These are phyloP conservation scores for Galbula dea DNA, from an alignment of 2,113 vertebrate species.

Conservation along the genomic window DNA sequence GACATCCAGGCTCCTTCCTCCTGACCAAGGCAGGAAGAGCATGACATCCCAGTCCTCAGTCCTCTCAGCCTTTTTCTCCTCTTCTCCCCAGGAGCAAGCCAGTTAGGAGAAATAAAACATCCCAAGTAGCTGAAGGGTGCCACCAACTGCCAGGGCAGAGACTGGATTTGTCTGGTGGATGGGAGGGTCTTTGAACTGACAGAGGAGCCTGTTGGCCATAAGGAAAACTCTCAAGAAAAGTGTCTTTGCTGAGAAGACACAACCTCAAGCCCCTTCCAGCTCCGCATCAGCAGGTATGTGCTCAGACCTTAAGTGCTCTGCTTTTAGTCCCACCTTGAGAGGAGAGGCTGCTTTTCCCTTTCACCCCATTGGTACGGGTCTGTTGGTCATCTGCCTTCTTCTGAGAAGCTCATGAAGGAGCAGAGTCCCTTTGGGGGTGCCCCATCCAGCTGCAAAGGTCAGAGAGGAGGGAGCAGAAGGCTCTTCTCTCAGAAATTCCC, in stretches of 20 bases:
- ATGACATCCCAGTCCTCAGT: no score
- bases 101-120: neutral
- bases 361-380: accelerated
- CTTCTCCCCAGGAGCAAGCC: neutral
- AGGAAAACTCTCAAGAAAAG: neutral
- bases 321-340: neutral
- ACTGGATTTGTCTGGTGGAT: neutral
- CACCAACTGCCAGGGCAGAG: neutral
- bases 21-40: no score
- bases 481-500: neutral
- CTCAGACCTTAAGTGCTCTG: neutral
- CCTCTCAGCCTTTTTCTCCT: neutral
- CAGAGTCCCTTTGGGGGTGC: neutral
- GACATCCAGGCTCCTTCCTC: neutral
- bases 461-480: neutral
- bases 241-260: neutral
- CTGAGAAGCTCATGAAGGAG: neutral
- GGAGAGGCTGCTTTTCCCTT: neutral
- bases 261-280: neutral
- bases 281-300: neutral
- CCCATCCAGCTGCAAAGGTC: neutral
- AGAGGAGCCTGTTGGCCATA: neutral
- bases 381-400: neutral
- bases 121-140: neutral
- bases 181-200: neutral